Evolutionary conservation across 2,797 vertebrate genomes (phyloP).

Genomic region (Meriones psammophilus): DNA sequence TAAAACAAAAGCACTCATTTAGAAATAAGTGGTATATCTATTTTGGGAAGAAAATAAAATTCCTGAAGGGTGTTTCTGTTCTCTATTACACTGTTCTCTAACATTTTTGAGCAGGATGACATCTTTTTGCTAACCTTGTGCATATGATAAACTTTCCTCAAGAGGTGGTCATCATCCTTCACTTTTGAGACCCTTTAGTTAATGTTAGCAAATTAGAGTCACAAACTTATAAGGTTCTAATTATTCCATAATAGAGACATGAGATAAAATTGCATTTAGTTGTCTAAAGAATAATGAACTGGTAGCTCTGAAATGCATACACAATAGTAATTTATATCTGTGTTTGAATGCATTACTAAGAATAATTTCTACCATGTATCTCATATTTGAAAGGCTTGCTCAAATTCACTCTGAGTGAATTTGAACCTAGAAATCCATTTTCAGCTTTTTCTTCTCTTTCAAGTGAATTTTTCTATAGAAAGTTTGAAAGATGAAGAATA

Average conservation of each 20-base stretch:
- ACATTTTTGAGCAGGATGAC: slow-evolving; percentile 47
- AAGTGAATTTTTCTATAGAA: slow-evolving; percentile 64
- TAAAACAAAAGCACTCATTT: background rate
- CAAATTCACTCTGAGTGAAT: slow-evolving; percentile 63
- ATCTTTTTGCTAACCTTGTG: slow-evolving; percentile 30
- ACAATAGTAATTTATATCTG: slow-evolving; percentile 62
- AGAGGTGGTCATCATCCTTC: slow-evolving; percentile 1
- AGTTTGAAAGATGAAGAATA: slow-evolving; percentile 61
- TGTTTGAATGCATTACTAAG: slow-evolving; percentile 75
- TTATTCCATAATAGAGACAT: slow-evolving; percentile 60
- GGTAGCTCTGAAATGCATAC: slow-evolving; percentile 52
- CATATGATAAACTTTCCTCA: slow-evolving; percentile 22
- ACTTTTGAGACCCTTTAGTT: slow-evolving; percentile 29
- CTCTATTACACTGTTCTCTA: slow-evolving; percentile 37
- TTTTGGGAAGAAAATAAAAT: slow-evolving; percentile 18
- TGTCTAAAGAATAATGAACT: slow-evolving; percentile 56
- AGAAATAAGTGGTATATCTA: background rate
- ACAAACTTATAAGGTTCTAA: slow-evolving; percentile 42
- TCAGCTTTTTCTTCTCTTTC: slow-evolving; percentile 49
- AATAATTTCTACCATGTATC: slow-evolving; percentile 70
- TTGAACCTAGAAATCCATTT: slow-evolving; percentile 72
- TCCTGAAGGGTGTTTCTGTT: background rate
- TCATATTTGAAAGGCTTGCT: slow-evolving; percentile 70
- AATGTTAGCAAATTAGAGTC: slow-evolving; percentile 49
- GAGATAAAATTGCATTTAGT: slow-evolving; percentile 51